Evolutionary conservation across 2,113 vertebrate species (phyloP).

Genomic region (Nestor notabilis): DNA sequence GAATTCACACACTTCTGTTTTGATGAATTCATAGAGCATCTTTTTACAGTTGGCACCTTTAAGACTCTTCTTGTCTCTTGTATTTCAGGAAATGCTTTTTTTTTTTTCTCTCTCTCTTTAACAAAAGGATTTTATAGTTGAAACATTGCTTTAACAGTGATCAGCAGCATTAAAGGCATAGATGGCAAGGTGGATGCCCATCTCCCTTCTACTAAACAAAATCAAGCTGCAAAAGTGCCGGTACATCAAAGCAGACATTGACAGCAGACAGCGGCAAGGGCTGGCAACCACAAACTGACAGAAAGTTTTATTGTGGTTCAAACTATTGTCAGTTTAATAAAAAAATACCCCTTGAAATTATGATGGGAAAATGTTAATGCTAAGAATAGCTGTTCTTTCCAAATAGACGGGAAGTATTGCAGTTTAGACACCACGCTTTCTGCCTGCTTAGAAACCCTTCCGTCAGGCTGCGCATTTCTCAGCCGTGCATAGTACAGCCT

Average conservation of each 20-base stretch:
- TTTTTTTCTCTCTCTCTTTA: neutral
- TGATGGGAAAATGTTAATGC: neutral
- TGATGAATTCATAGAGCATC: accelerated
- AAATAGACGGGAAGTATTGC: neutral
- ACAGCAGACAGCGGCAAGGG: neutral
- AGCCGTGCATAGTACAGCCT: accelerated
- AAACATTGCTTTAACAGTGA: neutral
- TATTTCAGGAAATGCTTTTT: neutral
- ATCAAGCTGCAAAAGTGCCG: neutral
- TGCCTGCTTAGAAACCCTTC: neutral
- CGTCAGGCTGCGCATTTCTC: neutral
- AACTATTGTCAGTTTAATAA: neutral
- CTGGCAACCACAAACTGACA: neutral
- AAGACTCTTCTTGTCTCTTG: neutral
- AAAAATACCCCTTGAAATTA: neutral
- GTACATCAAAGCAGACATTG: neutral
- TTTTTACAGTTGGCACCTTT: neutral
- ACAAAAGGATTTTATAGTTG: accelerated
- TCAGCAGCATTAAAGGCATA: too few species aligned
- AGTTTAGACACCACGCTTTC: neutral
- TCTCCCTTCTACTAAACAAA: neutral
- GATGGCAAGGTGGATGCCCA: too few species aligned
- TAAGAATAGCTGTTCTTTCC: neutral
- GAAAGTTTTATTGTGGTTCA: neutral
- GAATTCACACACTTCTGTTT: neutral